Evolutionary conservation across 1,140 invertebrate genomes (phyloP).

Genomic region (Mamestra configurata): DNA sequence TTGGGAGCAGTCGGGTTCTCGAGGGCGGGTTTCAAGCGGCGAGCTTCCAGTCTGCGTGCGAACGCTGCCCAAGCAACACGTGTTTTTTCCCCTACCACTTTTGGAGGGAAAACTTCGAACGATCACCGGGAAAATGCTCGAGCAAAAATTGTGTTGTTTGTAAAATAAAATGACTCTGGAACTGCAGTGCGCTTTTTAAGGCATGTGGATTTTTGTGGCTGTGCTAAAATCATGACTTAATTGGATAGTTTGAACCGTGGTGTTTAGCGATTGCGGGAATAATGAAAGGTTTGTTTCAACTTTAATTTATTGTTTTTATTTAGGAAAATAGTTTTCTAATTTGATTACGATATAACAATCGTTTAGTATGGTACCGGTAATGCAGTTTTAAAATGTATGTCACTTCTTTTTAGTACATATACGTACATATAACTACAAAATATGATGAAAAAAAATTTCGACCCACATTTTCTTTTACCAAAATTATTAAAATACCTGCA

Average conservation of each 20-base stretch:
- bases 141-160: neutral
- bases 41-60: conserved; percentile 65
- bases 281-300: conserved; percentile 70
- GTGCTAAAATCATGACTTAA: conserved; percentile 56
- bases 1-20: conserved; percentile 30
- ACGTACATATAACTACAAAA: no score
- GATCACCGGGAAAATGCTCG: conserved; percentile 34
- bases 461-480: no score
- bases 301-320: neutral
- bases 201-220: conserved; percentile 44
- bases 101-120: conserved; percentile 76
- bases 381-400: no score
- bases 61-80: conserved; percentile 58
- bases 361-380: no score
- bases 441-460: no score
- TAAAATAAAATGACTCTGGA: conserved; percentile 40
- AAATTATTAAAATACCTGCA: conserved; percentile 10
- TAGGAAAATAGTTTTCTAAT: neutral
- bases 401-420: no score
- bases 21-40: conserved; percentile 6
- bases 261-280: conserved; percentile 63
- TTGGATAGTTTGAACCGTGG: conserved; percentile 42
- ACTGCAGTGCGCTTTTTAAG: conserved; percentile 48
- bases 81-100: conserved; percentile 50
- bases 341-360: neutral